phyloP scores from a whole-genome alignment of 2,797 vertebrate species.

The Eutrigla gurnardus region DNA sequence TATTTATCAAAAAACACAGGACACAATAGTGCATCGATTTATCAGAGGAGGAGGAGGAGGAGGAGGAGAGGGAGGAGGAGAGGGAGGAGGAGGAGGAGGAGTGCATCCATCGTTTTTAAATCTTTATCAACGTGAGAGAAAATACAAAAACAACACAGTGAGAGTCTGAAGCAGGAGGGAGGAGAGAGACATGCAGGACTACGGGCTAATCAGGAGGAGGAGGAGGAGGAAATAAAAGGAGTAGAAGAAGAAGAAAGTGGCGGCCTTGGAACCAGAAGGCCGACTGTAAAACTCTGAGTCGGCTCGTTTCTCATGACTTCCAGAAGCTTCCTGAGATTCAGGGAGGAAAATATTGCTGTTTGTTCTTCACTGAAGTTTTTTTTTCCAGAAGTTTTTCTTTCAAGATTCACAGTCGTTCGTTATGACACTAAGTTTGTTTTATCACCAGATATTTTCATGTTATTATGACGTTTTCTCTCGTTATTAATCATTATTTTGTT shows the following conservation, averaged over 20 bases:
- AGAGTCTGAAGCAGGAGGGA: no score
- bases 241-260: neutral
- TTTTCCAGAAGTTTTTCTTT: no score
- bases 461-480: neutral
- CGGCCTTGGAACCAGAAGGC: neutral
- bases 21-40: slow-evolving; percentile 68
- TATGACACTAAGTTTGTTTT: no score
- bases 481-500: neutral
- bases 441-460: neutral
- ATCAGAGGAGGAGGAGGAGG: neutral
- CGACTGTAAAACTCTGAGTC: neutral
- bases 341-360: slow-evolving; percentile 13
- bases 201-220: neutral
- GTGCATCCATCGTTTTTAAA: no score
- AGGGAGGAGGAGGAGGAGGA: neutral
- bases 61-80: neutral
- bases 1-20: slow-evolving; percentile 68
- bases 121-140: no score
- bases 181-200: neutral
- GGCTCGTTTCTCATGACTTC: neutral
- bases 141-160: no score
- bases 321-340: slow-evolving; percentile 16
- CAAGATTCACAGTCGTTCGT: no score
- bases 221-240: neutral
- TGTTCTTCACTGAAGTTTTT: neutral